phyloP scores from a whole-genome alignment of 1,140 invertebrate species.

The Papilio dardanus region DNA sequence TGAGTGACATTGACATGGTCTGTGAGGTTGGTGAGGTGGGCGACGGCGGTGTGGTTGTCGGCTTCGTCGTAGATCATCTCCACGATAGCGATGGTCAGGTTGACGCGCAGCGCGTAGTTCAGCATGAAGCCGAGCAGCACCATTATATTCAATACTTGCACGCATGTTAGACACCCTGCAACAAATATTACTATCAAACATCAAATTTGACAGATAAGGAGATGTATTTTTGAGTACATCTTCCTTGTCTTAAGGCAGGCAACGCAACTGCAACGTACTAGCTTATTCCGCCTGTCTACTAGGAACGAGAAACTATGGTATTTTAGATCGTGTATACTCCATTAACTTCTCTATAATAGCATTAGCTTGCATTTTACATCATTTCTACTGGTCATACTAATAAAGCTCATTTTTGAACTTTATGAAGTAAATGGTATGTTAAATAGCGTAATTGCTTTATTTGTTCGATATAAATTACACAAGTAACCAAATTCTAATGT shows the following conservation, averaged over 20 bases:
- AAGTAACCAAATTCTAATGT: constrained; percentile 5
- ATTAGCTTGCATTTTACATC: not conserved
- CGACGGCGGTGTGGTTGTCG: constrained; percentile 57
- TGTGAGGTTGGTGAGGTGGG: constrained; percentile 58
- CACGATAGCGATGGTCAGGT: constrained; percentile 94
- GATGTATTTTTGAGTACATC: not conserved
- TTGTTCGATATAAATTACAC: not conserved
- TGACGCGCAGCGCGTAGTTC: constrained; percentile 94
- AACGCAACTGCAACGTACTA: not conserved
- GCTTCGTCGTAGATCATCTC: constrained; percentile 88
- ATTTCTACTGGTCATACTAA: not conserved
- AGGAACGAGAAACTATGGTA: not conserved
- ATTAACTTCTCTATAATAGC: not conserved
- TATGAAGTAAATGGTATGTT: no score
- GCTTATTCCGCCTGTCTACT: not conserved
- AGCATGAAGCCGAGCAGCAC: constrained; percentile 93
- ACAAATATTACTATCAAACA: constrained; percentile 56
- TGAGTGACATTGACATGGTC: constrained; percentile 68
- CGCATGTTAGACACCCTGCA: constrained; percentile 88
- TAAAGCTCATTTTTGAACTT: not conserved
- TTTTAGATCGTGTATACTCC: not conserved
- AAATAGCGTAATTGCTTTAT: not conserved
- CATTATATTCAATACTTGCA: constrained; percentile 91
- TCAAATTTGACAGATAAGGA: not conserved
- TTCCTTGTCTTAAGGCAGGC: no score